phyloP scores from a whole-genome alignment of 2,113 vertebrate genomes.

The Psephotus haematonotus region DNA sequence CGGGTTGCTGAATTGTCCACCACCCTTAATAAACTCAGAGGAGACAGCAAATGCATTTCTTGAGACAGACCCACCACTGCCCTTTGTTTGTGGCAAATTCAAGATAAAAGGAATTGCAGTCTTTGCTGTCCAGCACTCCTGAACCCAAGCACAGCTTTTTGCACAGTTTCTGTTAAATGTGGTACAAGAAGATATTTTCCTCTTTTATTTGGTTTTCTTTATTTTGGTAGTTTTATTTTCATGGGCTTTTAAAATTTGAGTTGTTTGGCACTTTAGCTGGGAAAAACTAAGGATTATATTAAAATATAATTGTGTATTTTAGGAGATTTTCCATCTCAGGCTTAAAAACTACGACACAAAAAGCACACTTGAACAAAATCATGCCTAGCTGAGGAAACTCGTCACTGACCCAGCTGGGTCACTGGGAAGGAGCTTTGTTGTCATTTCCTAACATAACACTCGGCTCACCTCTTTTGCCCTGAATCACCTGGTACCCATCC shows the following conservation, averaged over 20 bases:
- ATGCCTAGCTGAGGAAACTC: neutral
- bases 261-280: neutral
- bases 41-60: neutral
- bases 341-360: neutral
- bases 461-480: neutral
- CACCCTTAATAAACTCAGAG: neutral
- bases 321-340: neutral
- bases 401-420: neutral
- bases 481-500: neutral
- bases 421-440: neutral
- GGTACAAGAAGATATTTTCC: neutral
- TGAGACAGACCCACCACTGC: no score
- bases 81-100: neutral
- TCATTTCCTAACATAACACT: neutral
- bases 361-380: neutral
- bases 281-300: neutral
- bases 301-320: neutral
- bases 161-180: neutral
- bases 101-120: neutral
- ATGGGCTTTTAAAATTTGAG: rapidly evolving
- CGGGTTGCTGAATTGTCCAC: neutral
- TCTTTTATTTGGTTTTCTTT: neutral
- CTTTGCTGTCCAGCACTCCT: neutral
- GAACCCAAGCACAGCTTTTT: neutral
- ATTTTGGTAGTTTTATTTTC: neutral